A percentile compares a stretch with the other conserved stretches of the same genome.
These are phyloP conservation scores for Oscheius sp. DNA, from an alignment of 2,888 invertebrate genomes.

Conservation along the genomic window DNA sequence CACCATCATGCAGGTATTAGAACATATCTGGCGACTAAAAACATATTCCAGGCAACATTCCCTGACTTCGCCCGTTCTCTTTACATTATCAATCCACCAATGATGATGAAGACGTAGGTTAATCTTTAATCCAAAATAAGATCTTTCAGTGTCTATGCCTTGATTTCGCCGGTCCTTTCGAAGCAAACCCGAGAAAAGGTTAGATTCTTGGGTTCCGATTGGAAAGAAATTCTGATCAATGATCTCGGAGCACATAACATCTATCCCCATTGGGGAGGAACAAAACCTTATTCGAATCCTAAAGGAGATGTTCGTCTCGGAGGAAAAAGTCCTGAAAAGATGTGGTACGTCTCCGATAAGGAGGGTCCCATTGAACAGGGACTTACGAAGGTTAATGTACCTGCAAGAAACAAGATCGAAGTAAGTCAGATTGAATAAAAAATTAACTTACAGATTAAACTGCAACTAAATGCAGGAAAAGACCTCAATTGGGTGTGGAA, in stretches of 20 bases:
- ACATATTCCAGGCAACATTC: conserved; percentile 44
- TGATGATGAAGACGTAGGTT: conserved; percentile 52
- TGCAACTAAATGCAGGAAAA: background rate
- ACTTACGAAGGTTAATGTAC: conserved; percentile 15
- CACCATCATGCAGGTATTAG: conserved; percentile 57
- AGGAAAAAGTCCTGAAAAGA: conserved; percentile 52
- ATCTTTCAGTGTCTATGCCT: conserved; percentile 53
- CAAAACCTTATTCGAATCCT: conserved; percentile 35
- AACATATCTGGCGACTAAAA: background rate
- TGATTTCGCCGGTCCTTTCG: conserved; percentile 54
- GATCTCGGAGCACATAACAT: conserved; percentile 51
- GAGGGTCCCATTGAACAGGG: conserved; percentile 43
- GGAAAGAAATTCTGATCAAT: conserved; percentile 40
- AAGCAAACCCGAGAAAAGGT: conserved; percentile 53
- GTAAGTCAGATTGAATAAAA: conserved; percentile 33
- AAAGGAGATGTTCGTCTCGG: conserved; percentile 60
- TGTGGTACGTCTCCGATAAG: conserved; percentile 33
- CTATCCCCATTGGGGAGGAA: conserved; percentile 55
- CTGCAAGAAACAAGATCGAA: conserved; percentile 45
- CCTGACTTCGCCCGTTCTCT: conserved; percentile 42
- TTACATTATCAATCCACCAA: conserved; percentile 39
- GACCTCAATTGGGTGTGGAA: conserved; percentile 30
- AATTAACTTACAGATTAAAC: conserved; percentile 12
- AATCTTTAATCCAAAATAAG: no score
- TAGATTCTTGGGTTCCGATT: conserved; percentile 48